Evolutionary conservation across 1,140 invertebrate species (phyloP), one percentile per base, ranked within the genome.

Genomic region (Bursaphelenchus mucronatus): DNA sequence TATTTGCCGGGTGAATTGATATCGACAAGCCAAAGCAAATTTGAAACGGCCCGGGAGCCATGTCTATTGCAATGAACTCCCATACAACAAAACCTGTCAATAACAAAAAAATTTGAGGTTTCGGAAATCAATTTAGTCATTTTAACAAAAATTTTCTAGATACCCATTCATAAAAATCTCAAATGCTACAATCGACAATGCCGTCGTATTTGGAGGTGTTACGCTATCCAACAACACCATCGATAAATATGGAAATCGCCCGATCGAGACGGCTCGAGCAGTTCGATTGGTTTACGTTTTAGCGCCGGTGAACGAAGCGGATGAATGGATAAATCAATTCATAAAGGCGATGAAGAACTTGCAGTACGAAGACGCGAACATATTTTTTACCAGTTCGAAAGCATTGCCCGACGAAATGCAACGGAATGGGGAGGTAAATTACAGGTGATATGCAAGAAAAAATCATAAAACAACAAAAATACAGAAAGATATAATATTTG

Each of bases 381-480:
- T 76, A 8, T 69, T 64, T 46, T 72, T 65, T 52, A 68, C 69
- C 1, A 67, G 72, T 10, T 77, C 75, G 8, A 65, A 57, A 21
- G 65, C 76, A 51, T 51, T 77, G 21, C 65, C 75, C 1, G 66
- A 72, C 19, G 75, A 76, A 47, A 76, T 76, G 75, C 75, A 76
- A 49, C 44, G 76, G 45, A 76, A 76, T 65, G 75, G 75, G 41
- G 75, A 68, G 21, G 73, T 73, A 66, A 17, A 55, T 19, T 3
- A 11, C 21, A 3, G 66, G 3, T 11, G 11, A 67, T 7, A 47
- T 17, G 66, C 5, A 40, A 44, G 3, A 17, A 67, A 13, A 13
- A 67, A 8, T 67, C 11, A 17, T 5, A 5, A 30, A 30, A 30
- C 30, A 30, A 3, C 30, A 30, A 30, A 30, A 5, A 30, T n/a